Conservation (phyloP, 2,888 invertebrate species). For the Nectonema munidae region DNA sequence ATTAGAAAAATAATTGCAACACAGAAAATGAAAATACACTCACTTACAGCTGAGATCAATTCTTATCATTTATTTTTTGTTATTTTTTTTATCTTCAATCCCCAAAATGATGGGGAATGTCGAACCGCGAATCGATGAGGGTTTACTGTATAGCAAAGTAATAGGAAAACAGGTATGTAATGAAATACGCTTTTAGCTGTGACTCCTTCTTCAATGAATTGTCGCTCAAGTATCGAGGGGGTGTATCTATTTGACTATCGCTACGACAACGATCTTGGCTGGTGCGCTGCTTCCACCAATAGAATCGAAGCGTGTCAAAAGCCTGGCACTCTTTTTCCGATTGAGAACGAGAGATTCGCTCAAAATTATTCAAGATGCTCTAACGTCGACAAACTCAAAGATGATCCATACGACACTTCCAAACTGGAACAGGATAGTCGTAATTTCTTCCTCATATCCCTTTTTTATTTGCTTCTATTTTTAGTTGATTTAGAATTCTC, state of each 20-base stretch:
- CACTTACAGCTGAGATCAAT: too few species aligned
- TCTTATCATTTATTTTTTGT: too few species aligned
- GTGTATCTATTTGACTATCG: conserved; percentile 7
- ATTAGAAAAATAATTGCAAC: too few species aligned
- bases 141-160: too few species aligned
- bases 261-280: neutral
- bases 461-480: neutral
- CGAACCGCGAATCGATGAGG: too few species aligned
- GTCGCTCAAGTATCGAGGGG: conserved; percentile 8
- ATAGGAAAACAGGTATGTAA: too few species aligned
- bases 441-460: conserved; percentile 9
- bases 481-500: neutral
- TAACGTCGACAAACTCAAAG: conserved; percentile 58
- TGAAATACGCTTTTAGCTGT: too few species aligned
- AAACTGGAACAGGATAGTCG: conserved; percentile 10
- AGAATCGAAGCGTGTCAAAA: conserved; percentile 2
- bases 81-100: too few species aligned
- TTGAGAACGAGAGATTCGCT: conserved; percentile 78
- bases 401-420: conserved; percentile 27
- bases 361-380: conserved; percentile 69
- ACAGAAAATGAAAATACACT: too few species aligned
- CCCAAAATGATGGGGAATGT: too few species aligned
- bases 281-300: neutral
- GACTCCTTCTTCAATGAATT: conserved; percentile 6
- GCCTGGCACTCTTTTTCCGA: conserved; percentile 54